phyloP scores from a whole-genome alignment of 2,888 invertebrate species.

The Cantharis rustica region DNA sequence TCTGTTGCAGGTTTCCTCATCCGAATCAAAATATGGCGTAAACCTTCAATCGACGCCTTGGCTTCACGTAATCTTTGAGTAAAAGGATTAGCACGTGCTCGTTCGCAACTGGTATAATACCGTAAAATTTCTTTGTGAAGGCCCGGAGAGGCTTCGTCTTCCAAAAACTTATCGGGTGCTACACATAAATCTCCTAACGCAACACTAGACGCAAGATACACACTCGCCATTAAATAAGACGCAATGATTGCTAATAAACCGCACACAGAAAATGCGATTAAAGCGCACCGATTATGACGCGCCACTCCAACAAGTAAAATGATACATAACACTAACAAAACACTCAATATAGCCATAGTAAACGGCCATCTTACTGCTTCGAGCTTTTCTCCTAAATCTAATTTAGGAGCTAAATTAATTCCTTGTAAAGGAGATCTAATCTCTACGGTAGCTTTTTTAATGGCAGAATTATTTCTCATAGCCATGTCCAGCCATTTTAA shows the following conservation, averaged over 20 bases:
- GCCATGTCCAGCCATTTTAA: conserved; percentile 72
- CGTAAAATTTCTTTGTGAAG: conserved; percentile 51
- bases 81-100: conserved; percentile 78
- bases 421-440: conserved; percentile 66
- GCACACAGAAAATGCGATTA: conserved; percentile 88
- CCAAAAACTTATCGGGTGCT: conserved; percentile 61
- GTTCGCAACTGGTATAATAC: conserved; percentile 84
- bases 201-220: conserved; percentile 84
- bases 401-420: conserved; percentile 68
- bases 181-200: conserved; percentile 77
- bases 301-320: conserved; percentile 89
- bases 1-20: conserved; percentile 59
- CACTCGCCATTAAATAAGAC: conserved; percentile 87
- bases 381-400: conserved; percentile 69
- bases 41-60: conserved; percentile 53
- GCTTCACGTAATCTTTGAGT: conserved; percentile 82
- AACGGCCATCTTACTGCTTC: conserved; percentile 82
- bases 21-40: conserved; percentile 58
- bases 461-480: conserved; percentile 75
- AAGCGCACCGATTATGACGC: conserved; percentile 84
- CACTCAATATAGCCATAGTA: conserved; percentile 85
- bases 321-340: conserved; percentile 85
- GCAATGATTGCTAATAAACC: conserved; percentile 83
- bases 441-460: conserved; percentile 77
- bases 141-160: conserved; percentile 51